Evolutionary conservation across 2,113 vertebrate species (phyloP), one percentile per base, ranked within the genome.

Genomic region (Naja naja): DNA sequence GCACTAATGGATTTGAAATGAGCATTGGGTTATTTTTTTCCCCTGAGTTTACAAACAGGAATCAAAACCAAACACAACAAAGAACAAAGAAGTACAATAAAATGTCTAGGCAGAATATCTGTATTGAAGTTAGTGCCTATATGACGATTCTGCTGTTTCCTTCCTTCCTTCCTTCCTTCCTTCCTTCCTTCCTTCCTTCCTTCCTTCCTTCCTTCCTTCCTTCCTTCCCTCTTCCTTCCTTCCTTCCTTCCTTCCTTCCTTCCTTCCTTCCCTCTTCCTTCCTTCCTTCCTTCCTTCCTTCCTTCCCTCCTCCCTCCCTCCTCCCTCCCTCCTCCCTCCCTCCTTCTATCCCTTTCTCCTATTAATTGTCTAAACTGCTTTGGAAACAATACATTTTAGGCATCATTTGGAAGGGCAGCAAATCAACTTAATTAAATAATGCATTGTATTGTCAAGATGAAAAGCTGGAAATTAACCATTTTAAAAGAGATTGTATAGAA

Each of bases 1-100:
- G 87, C 86, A 54, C 27, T 88, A 92, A 92, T 92, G 91, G 16
- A 8, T 88, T 92, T 92, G 58, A 69, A 88, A 92, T 74, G 58
- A 34, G 7, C 22, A 56, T 39, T 16, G 90, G 56, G n/a, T 92
- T 88, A 69, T 69, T 53, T 8, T 8, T 92, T 20, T 0, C n/a
- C 86, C 56, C 86, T 27, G 30, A 92, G 34, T n/a, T 7, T 87
- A 39, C 39, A 87, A 58, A 47, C 55, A 92, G 87, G 55, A 87
- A 88, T 22, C 16, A 43, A 85, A 60, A 69, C 39, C 25, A 60
- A 20, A 14, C 22, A 23, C 34, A 58, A 5, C 1, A 34, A 69
- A 22, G 12, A 43, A 88, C n/a, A 39, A 81, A 69, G 23, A 25
- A 10, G 12, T n/a, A 69, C 54, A 58, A 39, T 20, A 39, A 86